phyloP scores from a whole-genome alignment of 2,888 invertebrate species.

The Limnephilus auricula region DNA sequence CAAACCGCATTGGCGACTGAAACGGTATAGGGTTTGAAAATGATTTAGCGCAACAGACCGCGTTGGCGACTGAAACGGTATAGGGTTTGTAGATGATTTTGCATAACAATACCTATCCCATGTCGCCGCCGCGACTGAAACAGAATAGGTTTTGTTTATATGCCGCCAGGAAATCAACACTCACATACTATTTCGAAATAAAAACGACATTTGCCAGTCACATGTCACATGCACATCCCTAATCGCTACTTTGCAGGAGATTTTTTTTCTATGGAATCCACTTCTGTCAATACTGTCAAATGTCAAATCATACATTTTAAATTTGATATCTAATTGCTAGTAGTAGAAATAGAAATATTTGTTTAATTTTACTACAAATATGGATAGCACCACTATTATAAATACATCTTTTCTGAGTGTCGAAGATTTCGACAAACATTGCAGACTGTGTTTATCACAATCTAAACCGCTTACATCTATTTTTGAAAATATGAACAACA shows the following conservation, averaged over 20 bases:
- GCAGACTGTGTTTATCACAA: constrained; percentile 74
- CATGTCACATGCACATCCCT: no score
- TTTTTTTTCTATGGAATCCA: not conserved
- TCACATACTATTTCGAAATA: not conserved
- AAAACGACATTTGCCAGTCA: not conserved
- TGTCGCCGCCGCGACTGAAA: no score
- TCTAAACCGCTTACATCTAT: constrained; percentile 73
- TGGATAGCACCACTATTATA: not conserved
- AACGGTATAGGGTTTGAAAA: no score
- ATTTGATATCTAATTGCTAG: not conserved
- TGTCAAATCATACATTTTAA: not conserved
- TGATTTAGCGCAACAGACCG: no score
- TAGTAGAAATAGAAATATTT: not conserved
- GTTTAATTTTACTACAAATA: not conserved
- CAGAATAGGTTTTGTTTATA: no score
- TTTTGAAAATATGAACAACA: constrained; percentile 72
- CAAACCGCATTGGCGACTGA: no score
- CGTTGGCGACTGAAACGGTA: no score
- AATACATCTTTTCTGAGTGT: constrained; percentile 21
- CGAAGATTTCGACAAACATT: constrained; percentile 70
- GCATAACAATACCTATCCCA: no score
- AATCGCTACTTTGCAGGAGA: not conserved
- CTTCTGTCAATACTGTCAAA: not conserved
- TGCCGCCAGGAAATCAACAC: no score
- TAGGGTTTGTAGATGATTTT: no score